phyloP scores from a whole-genome alignment of 2,888 invertebrate genomes.

The Phaedon cochleariae region DNA sequence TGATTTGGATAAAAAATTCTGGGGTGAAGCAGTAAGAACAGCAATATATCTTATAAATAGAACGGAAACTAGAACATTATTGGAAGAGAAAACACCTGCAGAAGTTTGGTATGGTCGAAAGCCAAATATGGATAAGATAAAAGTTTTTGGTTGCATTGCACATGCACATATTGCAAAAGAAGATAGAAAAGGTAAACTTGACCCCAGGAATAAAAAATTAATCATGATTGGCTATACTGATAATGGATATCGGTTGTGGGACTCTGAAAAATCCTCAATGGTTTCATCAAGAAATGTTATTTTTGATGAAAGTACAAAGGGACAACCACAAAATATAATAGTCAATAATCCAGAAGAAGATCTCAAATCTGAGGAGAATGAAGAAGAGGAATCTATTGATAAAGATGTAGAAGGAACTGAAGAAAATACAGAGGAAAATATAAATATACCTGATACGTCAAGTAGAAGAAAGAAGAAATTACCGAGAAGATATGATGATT shows the following conservation, averaged over 20 bases:
- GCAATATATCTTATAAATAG: conserved; percentile 46
- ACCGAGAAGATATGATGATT: conserved; percentile 27
- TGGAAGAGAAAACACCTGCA: conserved; percentile 46
- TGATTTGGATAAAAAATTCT: conserved; percentile 40
- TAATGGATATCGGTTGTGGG: conserved; percentile 38
- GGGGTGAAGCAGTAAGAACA: conserved; percentile 47
- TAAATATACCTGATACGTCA: conserved; percentile 22
- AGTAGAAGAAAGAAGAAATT: conserved; percentile 19
- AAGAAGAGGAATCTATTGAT: not conserved
- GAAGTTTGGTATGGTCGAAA: conserved; percentile 50
- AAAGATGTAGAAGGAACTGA: conserved; percentile 3
- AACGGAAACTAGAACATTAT: conserved; percentile 14
- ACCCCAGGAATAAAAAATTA: conserved; percentile 25
- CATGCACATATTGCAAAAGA: conserved; percentile 51
- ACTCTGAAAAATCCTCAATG: conserved; percentile 15
- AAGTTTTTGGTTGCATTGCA: conserved; percentile 49
- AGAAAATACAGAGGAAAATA: conserved; percentile 1
- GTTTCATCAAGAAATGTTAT: conserved; percentile 28
- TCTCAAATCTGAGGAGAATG: not conserved
- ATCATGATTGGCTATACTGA: conserved; percentile 33
- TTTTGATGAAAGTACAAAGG: conserved; percentile 28
- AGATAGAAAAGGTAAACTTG: conserved; percentile 38
- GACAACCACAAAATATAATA: not conserved
- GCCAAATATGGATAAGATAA: conserved; percentile 49
- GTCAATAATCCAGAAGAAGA: not conserved